Conservation (phyloP, 1,140 invertebrate genomes). For the Drosophila auraria region DNA sequence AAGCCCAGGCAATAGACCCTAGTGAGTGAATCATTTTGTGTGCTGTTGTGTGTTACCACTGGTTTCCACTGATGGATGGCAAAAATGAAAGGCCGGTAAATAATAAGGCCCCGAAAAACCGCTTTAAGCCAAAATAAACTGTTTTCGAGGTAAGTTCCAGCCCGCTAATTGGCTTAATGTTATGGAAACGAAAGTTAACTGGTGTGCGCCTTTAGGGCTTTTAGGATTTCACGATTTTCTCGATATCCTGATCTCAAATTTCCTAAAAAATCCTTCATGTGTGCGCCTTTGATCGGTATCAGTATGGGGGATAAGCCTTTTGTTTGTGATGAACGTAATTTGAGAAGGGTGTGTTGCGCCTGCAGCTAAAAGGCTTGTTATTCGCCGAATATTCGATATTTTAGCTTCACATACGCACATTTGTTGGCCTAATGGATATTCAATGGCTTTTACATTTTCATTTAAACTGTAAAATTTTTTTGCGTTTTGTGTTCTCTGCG, state of each 20-base stretch:
- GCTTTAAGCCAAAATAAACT: slow-evolving; percentile 6
- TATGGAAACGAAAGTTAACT: slow-evolving; percentile 2
- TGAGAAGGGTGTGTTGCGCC: slow-evolving; percentile 1
- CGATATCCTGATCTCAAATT: slow-evolving; percentile 13
- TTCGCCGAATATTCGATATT: slow-evolving; percentile 4
- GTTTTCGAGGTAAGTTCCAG: slow-evolving; percentile 12
- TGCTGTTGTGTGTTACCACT: slow-evolving; percentile 4
- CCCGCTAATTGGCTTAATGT: slow-evolving; percentile 20
- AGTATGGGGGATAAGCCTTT: background rate
- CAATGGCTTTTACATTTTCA: slow-evolving; percentile 24
- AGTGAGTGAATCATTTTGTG: slow-evolving; percentile 15
- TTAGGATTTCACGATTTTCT: background rate
- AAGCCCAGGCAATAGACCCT: slow-evolving; percentile 18
- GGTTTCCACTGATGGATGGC: slow-evolving; percentile 28
- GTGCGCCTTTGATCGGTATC: background rate
- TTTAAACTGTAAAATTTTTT: slow-evolving; percentile 7
- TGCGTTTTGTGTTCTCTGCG: background rate
- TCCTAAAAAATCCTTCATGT: background rate
- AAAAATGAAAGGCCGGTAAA: slow-evolving; percentile 18
- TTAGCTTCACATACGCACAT: slow-evolving; percentile 11
- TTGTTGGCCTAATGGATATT: slow-evolving; percentile 24
- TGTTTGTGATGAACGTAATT: background rate
- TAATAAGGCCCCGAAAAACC: slow-evolving; percentile 4
- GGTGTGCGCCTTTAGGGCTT: background rate
- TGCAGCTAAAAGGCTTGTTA: slow-evolving; percentile 1